Evolutionary conservation across 2,888 invertebrate genomes (phyloP).

Genomic region (Seladonia tumulorum): DNA sequence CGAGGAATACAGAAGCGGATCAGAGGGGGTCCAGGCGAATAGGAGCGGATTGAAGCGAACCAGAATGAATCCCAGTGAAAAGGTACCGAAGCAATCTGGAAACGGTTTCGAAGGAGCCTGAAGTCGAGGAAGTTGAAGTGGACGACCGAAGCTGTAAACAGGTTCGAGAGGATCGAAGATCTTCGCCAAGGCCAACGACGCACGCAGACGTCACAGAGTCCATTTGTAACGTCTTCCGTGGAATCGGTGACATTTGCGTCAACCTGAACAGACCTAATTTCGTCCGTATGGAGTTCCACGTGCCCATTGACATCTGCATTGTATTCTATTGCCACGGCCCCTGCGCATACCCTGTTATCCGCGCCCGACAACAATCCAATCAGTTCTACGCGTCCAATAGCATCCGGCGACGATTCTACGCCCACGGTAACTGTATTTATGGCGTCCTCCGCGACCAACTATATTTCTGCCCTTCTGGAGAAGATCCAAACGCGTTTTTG

Average conservation of each 20-base stretch:
- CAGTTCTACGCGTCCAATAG: constrained; percentile 18
- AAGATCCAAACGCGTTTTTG: not conserved
- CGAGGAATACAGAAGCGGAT: not conserved
- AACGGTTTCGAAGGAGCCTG: not conserved
- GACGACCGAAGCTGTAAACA: not conserved
- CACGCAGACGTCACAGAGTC: not conserved
- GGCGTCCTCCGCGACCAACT: not conserved
- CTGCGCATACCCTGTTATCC: not conserved
- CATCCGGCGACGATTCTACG: not conserved
- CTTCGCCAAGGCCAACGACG: not conserved
- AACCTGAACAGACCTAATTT: constrained; percentile 1
- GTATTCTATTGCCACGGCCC: not conserved
- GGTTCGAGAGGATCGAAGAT: not conserved
- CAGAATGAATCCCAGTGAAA: too few species aligned
- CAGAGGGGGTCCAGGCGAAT: too few species aligned
- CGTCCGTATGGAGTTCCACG: not conserved
- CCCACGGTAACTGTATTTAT: not conserved
- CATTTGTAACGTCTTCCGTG: not conserved
- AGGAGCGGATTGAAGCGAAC: too few species aligned
- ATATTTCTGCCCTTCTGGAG: not conserved
- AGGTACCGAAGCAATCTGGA: too few species aligned
- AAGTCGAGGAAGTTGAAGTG: not conserved
- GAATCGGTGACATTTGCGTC: not conserved
- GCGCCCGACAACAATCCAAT: not conserved
- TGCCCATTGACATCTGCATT: not conserved